Evolutionary conservation across 2,113 vertebrate genomes (phyloP).

Genomic region (Spermophilus dauricus): DNA sequence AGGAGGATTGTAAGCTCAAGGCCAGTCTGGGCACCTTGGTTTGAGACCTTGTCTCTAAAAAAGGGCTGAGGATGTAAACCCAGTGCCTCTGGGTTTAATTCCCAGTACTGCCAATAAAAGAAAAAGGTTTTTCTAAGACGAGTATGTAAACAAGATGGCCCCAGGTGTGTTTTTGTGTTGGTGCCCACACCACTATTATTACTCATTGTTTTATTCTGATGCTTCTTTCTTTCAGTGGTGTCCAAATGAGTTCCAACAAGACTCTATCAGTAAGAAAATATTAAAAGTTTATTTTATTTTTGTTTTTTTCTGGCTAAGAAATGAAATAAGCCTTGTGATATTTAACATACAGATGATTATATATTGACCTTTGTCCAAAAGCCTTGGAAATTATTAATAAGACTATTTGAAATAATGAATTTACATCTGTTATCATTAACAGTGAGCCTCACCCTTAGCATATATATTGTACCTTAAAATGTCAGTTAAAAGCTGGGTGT

Average conservation of each 20-base stretch:
- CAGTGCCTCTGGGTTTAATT: neutral
- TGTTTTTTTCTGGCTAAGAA: slow-evolving; percentile 47
- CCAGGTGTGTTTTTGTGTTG: neutral
- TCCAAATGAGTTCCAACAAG: neutral
- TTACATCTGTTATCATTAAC: neutral
- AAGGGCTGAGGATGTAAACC: neutral
- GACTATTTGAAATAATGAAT: slow-evolving; percentile 36
- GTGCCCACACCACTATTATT: neutral
- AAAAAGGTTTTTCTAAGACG: neutral
- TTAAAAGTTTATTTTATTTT: neutral
- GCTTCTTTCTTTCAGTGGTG: neutral
- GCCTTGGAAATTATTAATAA: slow-evolving; percentile 11
- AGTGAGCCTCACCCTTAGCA: neutral
- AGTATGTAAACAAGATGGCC: neutral
- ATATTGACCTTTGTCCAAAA: neutral
- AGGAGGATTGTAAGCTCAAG: neutral
- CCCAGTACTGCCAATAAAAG: neutral
- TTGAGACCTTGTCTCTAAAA: neutral
- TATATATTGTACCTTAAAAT: neutral
- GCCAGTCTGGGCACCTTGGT: neutral
- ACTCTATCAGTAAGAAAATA: neutral
- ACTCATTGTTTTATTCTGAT: neutral
- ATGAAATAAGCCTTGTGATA: slow-evolving; percentile 28
- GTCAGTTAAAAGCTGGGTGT: neutral
- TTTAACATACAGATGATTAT: slow-evolving; percentile 38